Evolutionary conservation across 2,797 vertebrate species (phyloP).

Genomic region (Ciconia nigra): DNA sequence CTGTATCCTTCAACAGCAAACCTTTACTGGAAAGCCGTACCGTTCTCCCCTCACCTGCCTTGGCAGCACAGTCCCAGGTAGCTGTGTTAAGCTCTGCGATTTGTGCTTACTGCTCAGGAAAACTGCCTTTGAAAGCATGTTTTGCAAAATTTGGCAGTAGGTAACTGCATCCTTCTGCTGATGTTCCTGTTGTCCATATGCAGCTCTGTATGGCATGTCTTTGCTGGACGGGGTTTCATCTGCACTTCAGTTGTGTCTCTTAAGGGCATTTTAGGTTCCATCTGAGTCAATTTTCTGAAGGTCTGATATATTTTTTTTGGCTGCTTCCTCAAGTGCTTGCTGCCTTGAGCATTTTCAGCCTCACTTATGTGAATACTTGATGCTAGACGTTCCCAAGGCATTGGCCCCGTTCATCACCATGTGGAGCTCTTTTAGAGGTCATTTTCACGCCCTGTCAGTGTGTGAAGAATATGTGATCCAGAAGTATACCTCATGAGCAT

Average conservation of each 20-base stretch:
- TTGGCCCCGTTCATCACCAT: background rate
- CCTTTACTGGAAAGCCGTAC: background rate
- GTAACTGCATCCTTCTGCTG: constrained; percentile 25
- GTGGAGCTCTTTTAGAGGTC: constrained; percentile 7
- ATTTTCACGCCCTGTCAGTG: background rate
- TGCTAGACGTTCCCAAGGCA: background rate
- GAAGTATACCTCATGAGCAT: background rate
- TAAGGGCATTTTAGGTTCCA: constrained; percentile 13
- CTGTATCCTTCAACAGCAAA: background rate
- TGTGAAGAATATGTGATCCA: background rate
- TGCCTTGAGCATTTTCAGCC: background rate
- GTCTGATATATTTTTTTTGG: constrained; percentile 13
- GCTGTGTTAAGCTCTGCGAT: background rate
- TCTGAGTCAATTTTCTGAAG: background rate
- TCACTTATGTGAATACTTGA: background rate
- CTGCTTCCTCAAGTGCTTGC: background rate
- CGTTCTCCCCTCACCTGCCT: background rate
- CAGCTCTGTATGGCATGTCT: background rate
- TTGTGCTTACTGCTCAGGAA: constrained; percentile 5
- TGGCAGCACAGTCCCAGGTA: background rate
- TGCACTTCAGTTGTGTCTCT: background rate
- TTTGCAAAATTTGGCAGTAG: background rate
- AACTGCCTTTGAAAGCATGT: constrained; percentile 15
- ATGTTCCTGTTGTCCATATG: constrained; percentile 6
- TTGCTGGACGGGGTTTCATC: background rate